phyloP scores from a whole-genome alignment of 2,797 vertebrate genomes.

The Danionella dracula region DNA sequence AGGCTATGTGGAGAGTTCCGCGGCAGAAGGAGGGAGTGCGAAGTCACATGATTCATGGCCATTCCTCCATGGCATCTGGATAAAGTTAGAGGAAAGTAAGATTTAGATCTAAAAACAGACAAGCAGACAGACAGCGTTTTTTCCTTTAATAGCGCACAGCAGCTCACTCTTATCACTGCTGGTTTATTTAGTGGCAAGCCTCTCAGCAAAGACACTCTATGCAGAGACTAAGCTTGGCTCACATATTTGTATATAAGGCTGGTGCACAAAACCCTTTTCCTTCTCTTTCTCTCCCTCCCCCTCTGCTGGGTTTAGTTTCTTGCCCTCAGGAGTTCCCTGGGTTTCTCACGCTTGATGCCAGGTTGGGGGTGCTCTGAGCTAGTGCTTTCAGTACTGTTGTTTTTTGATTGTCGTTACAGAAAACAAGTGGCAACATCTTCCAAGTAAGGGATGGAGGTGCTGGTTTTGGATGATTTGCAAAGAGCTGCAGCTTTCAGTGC shows the following conservation, averaged over 20 bases:
- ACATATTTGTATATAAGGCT: conserved; percentile 21
- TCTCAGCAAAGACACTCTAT: neutral
- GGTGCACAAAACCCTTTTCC: neutral
- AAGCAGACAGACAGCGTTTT: conserved; percentile 23
- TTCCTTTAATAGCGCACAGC: neutral
- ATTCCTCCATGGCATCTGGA: conserved; percentile 39
- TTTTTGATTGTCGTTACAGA: conserved; percentile 13
- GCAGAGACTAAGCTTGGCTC: neutral
- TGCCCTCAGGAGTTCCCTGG: conserved; percentile 18
- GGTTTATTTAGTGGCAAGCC: neutral
- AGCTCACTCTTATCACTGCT: conserved; percentile 1
- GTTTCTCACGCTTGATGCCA: conserved; percentile 39
- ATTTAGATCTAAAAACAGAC: conserved; percentile 47
- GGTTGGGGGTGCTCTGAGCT: conserved; percentile 23
- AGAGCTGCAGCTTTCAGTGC: neutral
- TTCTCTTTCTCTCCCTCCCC: conserved; percentile 6
- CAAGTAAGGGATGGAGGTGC: neutral
- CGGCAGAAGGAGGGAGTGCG: conserved; percentile 9
- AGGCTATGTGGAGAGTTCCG: neutral
- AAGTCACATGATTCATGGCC: conserved; percentile 45
- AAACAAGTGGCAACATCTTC: neutral
- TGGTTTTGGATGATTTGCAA: neutral
- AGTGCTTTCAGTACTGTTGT: conserved; percentile 4
- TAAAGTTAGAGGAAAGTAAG: conserved; percentile 46
- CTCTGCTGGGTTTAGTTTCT: conserved; percentile 16